Conservation (phyloP, 2,113 vertebrate genomes). For the Urocynchramus pylzowi region DNA sequence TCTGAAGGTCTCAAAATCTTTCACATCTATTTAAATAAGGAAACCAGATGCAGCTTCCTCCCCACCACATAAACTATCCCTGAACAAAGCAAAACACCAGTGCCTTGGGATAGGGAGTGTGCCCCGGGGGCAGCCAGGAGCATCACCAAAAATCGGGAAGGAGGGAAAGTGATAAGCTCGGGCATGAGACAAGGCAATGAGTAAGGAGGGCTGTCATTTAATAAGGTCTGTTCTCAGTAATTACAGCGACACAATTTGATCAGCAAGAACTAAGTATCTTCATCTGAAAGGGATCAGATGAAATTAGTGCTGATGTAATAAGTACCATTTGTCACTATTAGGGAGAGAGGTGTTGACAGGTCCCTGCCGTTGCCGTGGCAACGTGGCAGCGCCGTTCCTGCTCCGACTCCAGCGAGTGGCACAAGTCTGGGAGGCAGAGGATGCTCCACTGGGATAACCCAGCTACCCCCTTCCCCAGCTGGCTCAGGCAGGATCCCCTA, state of each 20-base stretch:
- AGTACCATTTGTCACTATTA: constrained; percentile 93
- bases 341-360: constrained; percentile 87
- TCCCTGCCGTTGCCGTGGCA: constrained; percentile 77
- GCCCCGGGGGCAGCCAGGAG: background rate
- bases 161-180: constrained; percentile 61
- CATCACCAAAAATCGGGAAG: background rate
- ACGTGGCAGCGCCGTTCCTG: constrained; percentile 31
- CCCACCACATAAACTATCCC: background rate
- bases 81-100: background rate
- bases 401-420: background rate
- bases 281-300: constrained; percentile 86
- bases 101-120: rapidly evolving
- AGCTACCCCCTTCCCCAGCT: background rate
- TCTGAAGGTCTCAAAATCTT: background rate
- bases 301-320: constrained; percentile 95
- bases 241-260: constrained; percentile 92
- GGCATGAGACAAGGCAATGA: constrained; percentile 71
- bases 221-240: constrained; percentile 92
- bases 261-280: constrained; percentile 91
- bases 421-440: background rate
- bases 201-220: constrained; percentile 81
- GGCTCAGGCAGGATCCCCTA: background rate
- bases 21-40: background rate
- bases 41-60: background rate
- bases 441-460: background rate